Evolutionary conservation across 2,888 invertebrate species (phyloP), one percentile per base, ranked within the genome.

Genomic region (Drosophila affinis): DNA sequence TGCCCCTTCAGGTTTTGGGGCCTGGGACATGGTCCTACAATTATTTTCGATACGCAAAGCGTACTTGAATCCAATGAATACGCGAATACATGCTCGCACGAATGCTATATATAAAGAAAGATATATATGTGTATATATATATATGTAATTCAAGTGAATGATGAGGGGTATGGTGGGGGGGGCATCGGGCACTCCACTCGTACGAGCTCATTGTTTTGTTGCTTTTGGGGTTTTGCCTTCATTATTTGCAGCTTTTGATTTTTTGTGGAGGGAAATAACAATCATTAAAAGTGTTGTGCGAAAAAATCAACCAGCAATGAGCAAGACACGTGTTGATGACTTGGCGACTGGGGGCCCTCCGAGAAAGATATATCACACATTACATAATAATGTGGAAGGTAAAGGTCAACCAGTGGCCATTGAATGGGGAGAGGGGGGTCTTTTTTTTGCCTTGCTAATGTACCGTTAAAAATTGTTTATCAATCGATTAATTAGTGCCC

Each of bases 21-120:
- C 12, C 4, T 34, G 21, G 6, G 60, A 54, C 71, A 72, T 61
- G 80, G 82, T 71, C 80, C 78, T 72, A 77, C 80, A 82, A 83
- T 83, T 78, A 86, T 78, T 78, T 85, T 86, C 64, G 78, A 78
- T 70, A 67, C 76, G 72, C 76, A 54, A 79, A 49, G 62, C 67
- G 81, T 83, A 86, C 81, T 77, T 80, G 81, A 82, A 79, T 71
- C 58, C 51, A 58, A 64, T 39, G 39, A 39, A 39, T 39, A 39
- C 39, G 14, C 39, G 14, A 14, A 6, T 39, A 39, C 69, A 44
- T 27, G 21, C n/a, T 48, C 27, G 24, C 14, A 18, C 34, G 34
- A 17, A 34, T 54, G 48, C 32, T 53, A 47, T 47, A n/a, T 17
- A 21, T 62, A 32, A 60, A 34, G 21, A 21, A 32, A 62, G 17